Conservation (phyloP, 2,888 invertebrate species). For the Hyposoter dolosus region DNA sequence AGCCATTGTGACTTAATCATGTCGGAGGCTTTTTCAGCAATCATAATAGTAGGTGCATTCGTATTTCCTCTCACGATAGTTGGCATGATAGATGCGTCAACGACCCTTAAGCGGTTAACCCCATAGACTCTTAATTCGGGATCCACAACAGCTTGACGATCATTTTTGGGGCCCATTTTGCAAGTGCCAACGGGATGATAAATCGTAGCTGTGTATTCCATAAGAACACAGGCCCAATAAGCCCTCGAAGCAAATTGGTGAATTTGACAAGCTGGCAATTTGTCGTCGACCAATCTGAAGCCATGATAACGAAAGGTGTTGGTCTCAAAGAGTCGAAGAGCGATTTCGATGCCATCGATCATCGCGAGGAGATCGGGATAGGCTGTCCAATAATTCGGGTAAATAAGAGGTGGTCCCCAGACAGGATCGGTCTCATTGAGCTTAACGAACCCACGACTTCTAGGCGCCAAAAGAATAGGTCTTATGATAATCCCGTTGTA, state of each 20-base stretch:
- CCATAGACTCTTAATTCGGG: conserved; percentile 88
- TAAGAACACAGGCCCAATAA: conserved; percentile 89
- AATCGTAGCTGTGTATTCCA: conserved; percentile 89
- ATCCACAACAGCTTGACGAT: conserved; percentile 89
- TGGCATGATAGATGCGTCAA: conserved; percentile 90
- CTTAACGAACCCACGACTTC: conserved; percentile 88
- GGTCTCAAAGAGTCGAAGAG: conserved; percentile 87
- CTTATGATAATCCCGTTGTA: conserved; percentile 88
- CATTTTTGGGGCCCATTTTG: conserved; percentile 89
- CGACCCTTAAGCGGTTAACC: conserved; percentile 87
- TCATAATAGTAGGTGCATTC: conserved; percentile 86
- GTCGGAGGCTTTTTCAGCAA: conserved; percentile 86
- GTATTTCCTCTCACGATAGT: conserved; percentile 86
- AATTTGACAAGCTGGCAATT: conserved; percentile 87
- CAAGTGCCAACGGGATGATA: conserved; percentile 90
- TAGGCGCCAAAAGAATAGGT: conserved; percentile 88
- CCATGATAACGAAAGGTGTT: conserved; percentile 87
- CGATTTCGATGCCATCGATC: conserved; percentile 87
- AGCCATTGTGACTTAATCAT: conserved; percentile 82
- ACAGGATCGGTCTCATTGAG: conserved; percentile 90
- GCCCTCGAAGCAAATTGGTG: conserved; percentile 87
- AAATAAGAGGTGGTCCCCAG: conserved; percentile 90
- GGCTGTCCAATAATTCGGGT: conserved; percentile 89
- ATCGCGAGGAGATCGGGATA: conserved; percentile 88
- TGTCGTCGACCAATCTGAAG: conserved; percentile 86